phyloP scores from a whole-genome alignment of 2,888 invertebrate genomes.

The Leptinotarsa peninsularis region DNA sequence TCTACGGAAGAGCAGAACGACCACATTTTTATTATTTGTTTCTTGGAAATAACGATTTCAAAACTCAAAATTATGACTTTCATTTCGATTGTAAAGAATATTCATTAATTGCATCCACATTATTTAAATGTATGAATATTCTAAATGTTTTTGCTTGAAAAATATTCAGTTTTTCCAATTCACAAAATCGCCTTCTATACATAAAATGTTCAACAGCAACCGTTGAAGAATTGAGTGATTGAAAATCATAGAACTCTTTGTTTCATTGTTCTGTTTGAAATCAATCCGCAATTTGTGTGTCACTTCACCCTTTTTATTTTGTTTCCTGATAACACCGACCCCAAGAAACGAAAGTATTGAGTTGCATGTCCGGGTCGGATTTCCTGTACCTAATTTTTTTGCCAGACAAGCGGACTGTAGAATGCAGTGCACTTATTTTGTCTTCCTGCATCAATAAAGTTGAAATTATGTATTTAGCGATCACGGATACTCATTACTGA shows the following conservation, averaged over 20 bases:
- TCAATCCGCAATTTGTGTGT: conserved; percentile 11
- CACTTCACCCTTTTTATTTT: conserved; percentile 9
- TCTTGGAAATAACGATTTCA: no score
- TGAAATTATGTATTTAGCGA: conserved; percentile 7
- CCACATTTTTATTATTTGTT: no score
- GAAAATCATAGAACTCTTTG: background rate
- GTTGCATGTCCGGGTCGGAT: conserved; percentile 18
- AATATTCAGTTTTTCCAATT: no score
- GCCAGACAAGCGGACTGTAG: conserved; percentile 12
- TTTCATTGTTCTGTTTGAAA: background rate
- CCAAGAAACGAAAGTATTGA: conserved; percentile 32
- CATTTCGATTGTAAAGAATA: no score
- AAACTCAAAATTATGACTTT: no score
- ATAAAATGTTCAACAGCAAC: no score
- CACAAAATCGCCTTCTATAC: no score
- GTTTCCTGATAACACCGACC: conserved; percentile 19
- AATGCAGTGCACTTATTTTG: conserved; percentile 7
- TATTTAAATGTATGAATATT: no score
- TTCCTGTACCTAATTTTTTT: conserved; percentile 30
- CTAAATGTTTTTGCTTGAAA: no score
- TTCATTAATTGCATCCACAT: no score
- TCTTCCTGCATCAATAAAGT: background rate
- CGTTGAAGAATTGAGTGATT: no score
- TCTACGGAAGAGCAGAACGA: no score
- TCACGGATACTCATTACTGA: background rate